phyloP scores from a whole-genome alignment of 2,888 invertebrate genomes.

The Tipula vernalis region DNA sequence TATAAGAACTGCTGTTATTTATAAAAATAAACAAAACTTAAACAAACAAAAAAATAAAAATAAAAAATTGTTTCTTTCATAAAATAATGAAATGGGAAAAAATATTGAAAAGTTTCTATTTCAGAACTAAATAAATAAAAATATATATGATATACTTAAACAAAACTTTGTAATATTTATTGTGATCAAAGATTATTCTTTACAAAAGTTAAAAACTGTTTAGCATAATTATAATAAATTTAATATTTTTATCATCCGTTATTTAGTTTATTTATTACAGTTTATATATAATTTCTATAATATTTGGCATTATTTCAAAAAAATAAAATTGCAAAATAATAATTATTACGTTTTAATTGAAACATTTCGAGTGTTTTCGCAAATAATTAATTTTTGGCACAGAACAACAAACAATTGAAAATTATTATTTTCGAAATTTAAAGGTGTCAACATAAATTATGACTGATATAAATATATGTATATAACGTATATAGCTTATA shows the following conservation, averaged over 20 bases:
- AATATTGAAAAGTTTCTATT: neutral
- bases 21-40: neutral
- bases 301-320: neutral
- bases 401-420: neutral
- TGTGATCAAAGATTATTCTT: neutral
- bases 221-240: neutral
- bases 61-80: neutral
- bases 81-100: neutral
- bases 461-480: neutral
- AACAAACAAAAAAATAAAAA: neutral
- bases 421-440: neutral
- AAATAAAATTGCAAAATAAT: no score
- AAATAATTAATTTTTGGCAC: neutral
- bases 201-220: neutral
- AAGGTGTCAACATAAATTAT: neutral
- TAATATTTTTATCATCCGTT: neutral
- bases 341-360: no score
- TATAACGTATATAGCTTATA: neutral
- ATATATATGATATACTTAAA: neutral
- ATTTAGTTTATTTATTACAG: no score
- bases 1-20: neutral
- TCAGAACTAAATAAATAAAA: neutral
- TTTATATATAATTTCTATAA: neutral
- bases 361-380: neutral
- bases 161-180: neutral